Conservation (phyloP, 1,140 invertebrate species). For the Bombus soroeensis region DNA sequence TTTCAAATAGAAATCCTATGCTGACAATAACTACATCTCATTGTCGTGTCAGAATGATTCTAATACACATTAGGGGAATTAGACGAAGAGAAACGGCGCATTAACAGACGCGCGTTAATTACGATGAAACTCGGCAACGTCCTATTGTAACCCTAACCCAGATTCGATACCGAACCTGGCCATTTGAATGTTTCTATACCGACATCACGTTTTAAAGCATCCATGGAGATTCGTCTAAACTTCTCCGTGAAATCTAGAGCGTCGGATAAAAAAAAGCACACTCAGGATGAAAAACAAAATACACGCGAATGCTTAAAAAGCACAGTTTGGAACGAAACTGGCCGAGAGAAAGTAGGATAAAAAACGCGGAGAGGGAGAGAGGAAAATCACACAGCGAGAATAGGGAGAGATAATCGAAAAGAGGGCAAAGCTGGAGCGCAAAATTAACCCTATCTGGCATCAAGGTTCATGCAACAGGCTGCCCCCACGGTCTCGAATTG, state of each 20-base stretch:
- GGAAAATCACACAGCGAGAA: not conserved
- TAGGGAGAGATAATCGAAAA: not conserved
- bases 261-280: not conserved
- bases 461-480: constrained; percentile 40
- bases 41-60: not conserved
- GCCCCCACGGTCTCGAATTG: not conserved
- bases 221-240: not conserved
- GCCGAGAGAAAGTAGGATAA: too few species aligned
- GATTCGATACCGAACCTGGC: not conserved
- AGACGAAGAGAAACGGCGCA: not conserved
- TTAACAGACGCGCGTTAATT: not conserved
- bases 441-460: constrained; percentile 41
- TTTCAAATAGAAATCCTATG: not conserved
- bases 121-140: not conserved
- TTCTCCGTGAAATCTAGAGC: not conserved
- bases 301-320: not conserved
- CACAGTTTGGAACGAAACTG: not conserved
- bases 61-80: not conserved
- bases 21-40: not conserved
- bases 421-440: not conserved
- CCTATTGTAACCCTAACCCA: constrained; percentile 1
- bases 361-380: too few species aligned
- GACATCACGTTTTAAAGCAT: not conserved
- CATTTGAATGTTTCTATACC: not conserved
- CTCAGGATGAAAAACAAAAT: not conserved